Percentiles rank a stretch among this genome's conserved stretches.
Conservation (phyloP, 2,888 invertebrate genomes). For the Epirrhoe tristata region DNA sequence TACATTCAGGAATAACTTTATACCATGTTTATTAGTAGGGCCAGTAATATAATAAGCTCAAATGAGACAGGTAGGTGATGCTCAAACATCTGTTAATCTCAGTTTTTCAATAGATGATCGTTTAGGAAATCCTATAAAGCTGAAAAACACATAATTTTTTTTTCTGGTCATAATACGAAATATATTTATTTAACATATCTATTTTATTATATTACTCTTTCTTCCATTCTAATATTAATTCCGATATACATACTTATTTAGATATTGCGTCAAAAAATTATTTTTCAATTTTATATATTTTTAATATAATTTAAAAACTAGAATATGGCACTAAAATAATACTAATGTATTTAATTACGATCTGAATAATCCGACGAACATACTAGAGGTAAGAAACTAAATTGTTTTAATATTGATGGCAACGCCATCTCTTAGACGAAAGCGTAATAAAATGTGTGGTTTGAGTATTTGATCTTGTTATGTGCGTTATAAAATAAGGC, state of each 20-base stretch:
- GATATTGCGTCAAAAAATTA: neutral
- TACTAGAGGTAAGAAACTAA: neutral
- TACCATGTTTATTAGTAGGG: too few relatives aligned
- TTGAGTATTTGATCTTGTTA: slow-evolving; percentile 16
- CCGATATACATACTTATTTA: neutral
- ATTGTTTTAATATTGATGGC: neutral
- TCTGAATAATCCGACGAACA: neutral
- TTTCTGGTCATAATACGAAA: neutral
- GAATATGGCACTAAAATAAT: neutral
- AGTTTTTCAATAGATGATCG: too few relatives aligned
- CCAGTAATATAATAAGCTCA: too few relatives aligned
- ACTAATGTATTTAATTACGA: neutral
- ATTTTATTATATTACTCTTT: neutral
- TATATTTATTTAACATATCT: neutral
- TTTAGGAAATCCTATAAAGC: too few relatives aligned
- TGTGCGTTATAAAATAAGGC: slow-evolving; percentile 34
- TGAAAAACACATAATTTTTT: too few relatives aligned
- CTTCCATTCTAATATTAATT: neutral
- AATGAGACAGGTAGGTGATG: too few relatives aligned
- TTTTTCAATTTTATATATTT: neutral
- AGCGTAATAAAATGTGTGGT: slow-evolving; percentile 6
- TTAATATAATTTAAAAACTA: neutral
- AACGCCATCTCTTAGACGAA: slow-evolving; percentile 13
- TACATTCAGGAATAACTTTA: too few relatives aligned
- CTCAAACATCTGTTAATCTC: too few relatives aligned